These are phyloP conservation scores for Ophion obscuratus DNA, from an alignment of 2,888 invertebrate species.

Conservation along the genomic window DNA sequence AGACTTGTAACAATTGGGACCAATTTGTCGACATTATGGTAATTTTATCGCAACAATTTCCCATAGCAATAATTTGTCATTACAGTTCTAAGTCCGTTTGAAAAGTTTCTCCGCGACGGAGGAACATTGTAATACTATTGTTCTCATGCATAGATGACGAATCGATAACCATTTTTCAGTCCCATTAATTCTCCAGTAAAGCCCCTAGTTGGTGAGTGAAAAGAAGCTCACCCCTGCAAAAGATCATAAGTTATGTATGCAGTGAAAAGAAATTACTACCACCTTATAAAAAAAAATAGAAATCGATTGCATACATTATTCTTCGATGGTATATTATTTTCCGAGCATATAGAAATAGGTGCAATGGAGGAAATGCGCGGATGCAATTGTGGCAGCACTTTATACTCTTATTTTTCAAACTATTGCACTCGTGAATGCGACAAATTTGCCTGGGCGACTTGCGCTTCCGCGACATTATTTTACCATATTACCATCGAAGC, in stretches of 20 bases:
- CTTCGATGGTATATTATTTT: too few species aligned
- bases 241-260: not conserved
- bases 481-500: not conserved
- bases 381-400: not conserved
- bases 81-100: not conserved
- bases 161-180: not conserved
- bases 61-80: not conserved
- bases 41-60: not conserved
- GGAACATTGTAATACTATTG: not conserved
- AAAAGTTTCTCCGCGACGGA: not conserved
- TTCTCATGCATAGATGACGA: not conserved
- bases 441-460: not conserved
- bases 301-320: not conserved
- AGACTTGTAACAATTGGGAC: not conserved
- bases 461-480: not conserved
- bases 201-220: not conserved
- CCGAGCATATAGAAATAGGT: too few species aligned
- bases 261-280: not conserved
- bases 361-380: not conserved
- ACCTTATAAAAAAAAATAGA: not conserved
- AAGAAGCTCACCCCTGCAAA: not conserved
- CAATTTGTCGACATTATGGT: not conserved
- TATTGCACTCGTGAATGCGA: not conserved
- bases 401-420: not conserved
- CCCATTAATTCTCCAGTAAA: not conserved